Conservation (phyloP, 2,113 vertebrate genomes). For the Hippocampus zosterae region DNA sequence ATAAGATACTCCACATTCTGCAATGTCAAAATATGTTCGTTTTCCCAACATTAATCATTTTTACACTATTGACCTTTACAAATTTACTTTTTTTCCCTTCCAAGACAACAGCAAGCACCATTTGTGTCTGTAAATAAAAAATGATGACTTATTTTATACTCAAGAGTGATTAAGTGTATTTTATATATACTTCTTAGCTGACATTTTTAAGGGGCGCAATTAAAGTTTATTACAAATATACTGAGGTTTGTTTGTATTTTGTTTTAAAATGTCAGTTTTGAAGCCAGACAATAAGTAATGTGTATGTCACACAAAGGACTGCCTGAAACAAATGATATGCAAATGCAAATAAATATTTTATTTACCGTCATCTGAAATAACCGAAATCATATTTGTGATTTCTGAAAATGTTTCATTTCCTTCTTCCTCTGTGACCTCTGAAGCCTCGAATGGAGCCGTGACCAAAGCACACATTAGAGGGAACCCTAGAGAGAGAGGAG, state of each 20-base stretch:
- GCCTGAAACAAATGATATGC: no score
- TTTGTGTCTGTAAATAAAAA: conserved; percentile 31
- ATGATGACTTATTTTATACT: conserved; percentile 26
- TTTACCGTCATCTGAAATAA: conserved; percentile 35
- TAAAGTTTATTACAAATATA: conserved; percentile 49
- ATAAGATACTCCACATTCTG: not conserved
- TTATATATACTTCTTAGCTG: conserved; percentile 39
- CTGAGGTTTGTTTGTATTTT: conserved; percentile 8
- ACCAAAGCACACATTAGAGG: conserved; percentile 80
- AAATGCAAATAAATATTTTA: conserved; percentile 42
- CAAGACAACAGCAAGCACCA: conserved; percentile 11
- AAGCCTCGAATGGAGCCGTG: conserved; percentile 81
- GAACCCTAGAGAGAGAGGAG: conserved; percentile 69
- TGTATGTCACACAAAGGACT: not conserved
- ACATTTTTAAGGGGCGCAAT: conserved; percentile 53
- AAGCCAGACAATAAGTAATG: not conserved
- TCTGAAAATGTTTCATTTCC: conserved; percentile 64
- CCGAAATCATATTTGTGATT: not conserved
- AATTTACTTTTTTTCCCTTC: conserved; percentile 29
- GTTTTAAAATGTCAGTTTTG: not conserved
- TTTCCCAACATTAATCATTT: not conserved
- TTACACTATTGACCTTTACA: not conserved
- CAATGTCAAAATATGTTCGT: not conserved
- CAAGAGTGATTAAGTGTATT: conserved; percentile 32
- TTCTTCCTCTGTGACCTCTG: conserved; percentile 71